A percentile compares a stretch with the other conserved stretches of the same genome.
These are phyloP conservation scores for Sepioteuthis lessoniana DNA, from an alignment of 2,888 invertebrate species.

Conservation along the genomic window DNA sequence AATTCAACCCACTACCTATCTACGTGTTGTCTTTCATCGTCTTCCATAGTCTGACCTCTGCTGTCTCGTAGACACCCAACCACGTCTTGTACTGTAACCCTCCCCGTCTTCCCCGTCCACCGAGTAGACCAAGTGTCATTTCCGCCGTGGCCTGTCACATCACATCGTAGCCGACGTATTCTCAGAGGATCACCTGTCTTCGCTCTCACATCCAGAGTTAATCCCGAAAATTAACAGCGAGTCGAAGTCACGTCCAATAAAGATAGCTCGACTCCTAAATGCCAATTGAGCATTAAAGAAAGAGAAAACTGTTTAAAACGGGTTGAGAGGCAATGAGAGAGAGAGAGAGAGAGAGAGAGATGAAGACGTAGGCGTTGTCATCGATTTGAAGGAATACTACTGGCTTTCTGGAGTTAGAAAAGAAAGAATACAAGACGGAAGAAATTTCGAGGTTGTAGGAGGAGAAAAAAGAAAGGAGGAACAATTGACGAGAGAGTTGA, in stretches of 20 bases:
- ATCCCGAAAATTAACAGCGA: conserved; percentile 33
- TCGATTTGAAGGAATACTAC: background rate
- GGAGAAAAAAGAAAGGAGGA: background rate
- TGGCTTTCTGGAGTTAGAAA: background rate
- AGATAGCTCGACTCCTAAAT: conserved; percentile 33
- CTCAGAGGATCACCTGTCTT: conserved; percentile 33
- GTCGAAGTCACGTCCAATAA: conserved; percentile 33
- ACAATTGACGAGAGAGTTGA: too few species aligned
- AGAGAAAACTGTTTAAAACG: background rate
- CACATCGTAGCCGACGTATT: conserved; percentile 11
- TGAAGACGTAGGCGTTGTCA: background rate
- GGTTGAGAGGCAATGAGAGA: background rate
- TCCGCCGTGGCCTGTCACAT: conserved; percentile 5
- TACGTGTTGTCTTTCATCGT: conserved; percentile 14
- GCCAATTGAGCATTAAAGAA: conserved; percentile 24
- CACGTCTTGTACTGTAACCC: background rate
- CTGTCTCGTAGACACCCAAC: background rate
- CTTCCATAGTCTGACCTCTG: conserved; percentile 20
- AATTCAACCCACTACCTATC: background rate
- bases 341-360: background rate
- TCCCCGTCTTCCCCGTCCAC: background rate
- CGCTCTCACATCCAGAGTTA: background rate
- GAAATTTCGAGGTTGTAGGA: background rate
- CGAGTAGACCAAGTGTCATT: background rate
- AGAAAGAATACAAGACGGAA: background rate